Base-by-base conservation (phyloP, 92 coral and sea anemone genomes). In the Umimayanthus kanabou region DNA sequence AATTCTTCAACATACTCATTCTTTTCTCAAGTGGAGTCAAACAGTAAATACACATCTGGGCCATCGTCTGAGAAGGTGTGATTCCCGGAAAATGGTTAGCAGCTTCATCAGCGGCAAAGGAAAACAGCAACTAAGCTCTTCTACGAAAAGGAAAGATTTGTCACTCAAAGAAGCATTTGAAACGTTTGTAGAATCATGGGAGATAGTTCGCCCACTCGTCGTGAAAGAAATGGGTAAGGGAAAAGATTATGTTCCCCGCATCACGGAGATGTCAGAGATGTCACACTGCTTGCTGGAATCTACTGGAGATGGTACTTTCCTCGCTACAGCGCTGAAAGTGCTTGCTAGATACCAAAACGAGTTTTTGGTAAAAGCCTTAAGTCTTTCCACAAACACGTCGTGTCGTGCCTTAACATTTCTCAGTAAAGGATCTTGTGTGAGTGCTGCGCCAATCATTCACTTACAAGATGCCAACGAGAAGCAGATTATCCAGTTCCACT, bases 271-370 rank as follows among this genome's bases (percentile, higher is more conserved):
- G 74, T 18, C 64, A 33, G 50, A 43, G 39, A 88, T 88, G 42
- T 77, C 85, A 57, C 80, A 69, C 30, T 88, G 90, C 39, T 64
- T 88, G 80, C 69, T 75, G 39, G 87, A 88, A 25, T 47, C 61
- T n/a, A 73, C 80, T 39, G 90, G 83, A 33, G 9, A 33, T 18
- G 86, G 87, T 30, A 45, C 69, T 58, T 88, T 78, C 18, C 87
- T 88, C 23, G 50, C 85, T 39, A 69, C 73, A 73, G 91, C 88
- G 5, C 37, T 88, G 87, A 81, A 61, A 28, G 76, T 81, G 22
- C 91, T 88, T 57, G 89, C 76, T 30, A 39, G 85, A 69, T 69
- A 78, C 73, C 90, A 88, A 75, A 88, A 88, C 87, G 61, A 65
- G 50, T 65, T 88, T 80, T 73, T 88, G 80, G 87, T 78, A 18